Evolutionary conservation across 1,140 invertebrate species (phyloP).

Genomic region (Dendroctonus ponderosae): DNA sequence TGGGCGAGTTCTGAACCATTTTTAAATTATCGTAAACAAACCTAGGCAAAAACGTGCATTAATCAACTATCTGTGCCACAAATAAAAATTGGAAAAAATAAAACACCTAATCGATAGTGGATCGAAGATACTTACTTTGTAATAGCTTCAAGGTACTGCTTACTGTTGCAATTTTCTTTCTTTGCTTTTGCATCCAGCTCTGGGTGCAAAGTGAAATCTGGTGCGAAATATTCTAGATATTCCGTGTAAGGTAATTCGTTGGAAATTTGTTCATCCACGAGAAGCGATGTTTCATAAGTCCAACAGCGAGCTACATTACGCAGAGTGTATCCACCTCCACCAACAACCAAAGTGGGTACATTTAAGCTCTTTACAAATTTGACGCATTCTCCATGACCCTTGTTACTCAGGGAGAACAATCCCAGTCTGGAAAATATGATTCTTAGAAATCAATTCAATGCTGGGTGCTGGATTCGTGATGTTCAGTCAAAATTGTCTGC

Average conservation of each 20-base stretch:
- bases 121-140: constrained; percentile 60
- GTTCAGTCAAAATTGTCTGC: no score
- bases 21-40: constrained; percentile 85
- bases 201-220: constrained; percentile 91
- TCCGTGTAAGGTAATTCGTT: constrained; percentile 92
- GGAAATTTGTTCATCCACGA: constrained; percentile 86
- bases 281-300: constrained; percentile 97
- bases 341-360: constrained; percentile 91
- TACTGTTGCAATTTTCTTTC: constrained; percentile 89
- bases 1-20: constrained; percentile 85
- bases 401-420: constrained; percentile 85
- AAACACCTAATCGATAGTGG: no score
- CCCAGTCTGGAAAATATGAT: constrained; percentile 54
- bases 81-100: constrained; percentile 1
- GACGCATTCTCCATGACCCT: constrained; percentile 95
- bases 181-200: constrained; percentile 69
- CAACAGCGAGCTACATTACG: constrained; percentile 97
- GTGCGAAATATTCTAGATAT: constrained; percentile 94
- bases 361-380: constrained; percentile 94
- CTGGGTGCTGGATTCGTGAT: no score
- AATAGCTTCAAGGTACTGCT: constrained; percentile 87
- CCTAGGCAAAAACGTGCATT: constrained; percentile 37
- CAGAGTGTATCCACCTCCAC: constrained; percentile 96
- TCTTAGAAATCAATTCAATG: no score
- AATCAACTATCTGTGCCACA: neutral